Percentiles rank a stretch among this genome's conserved stretches.
Evolutionary conservation across 2,113 vertebrate species (phyloP).

Genomic region (Brevimyrus niger): DNA sequence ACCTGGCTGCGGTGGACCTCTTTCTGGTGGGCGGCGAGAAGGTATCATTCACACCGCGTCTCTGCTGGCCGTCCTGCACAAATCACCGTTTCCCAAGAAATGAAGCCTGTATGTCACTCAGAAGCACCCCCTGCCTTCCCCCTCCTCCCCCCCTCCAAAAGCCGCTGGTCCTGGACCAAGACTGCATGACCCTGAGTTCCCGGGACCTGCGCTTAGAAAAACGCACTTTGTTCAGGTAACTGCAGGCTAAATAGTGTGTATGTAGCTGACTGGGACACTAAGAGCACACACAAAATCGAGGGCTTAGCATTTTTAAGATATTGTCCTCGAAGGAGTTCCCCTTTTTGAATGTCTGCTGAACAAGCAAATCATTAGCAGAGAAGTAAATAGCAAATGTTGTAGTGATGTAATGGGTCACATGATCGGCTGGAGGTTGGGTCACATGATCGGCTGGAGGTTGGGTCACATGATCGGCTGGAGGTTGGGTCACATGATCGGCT

Average conservation of each 20-base stretch:
- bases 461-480: too few species aligned
- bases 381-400: not conserved
- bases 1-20: conserved; percentile 86
- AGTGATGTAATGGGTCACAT: not conserved
- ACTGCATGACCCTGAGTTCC: conserved; percentile 89
- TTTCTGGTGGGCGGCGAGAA: conserved; percentile 93
- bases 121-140: not conserved
- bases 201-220: conserved; percentile 87
- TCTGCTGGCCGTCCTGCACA: not conserved
- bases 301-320: not conserved
- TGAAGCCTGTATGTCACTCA: not conserved
- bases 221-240: conserved; percentile 91
- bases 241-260: not conserved
- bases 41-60: conserved; percentile 53
- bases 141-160: conserved; percentile 40
- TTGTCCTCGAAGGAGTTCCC: not conserved
- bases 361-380: not conserved
- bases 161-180: conserved; percentile 93
- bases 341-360: not conserved
- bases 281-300: not conserved
- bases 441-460: too few species aligned
- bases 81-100: not conserved
- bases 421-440: not conserved
- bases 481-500: too few species aligned
- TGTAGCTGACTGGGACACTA: not conserved